A percentile compares a stretch with the other conserved stretches of the same genome.
Evolutionary conservation across 2,888 invertebrate species (phyloP).

Genomic region (Eubasilissa splendida): DNA sequence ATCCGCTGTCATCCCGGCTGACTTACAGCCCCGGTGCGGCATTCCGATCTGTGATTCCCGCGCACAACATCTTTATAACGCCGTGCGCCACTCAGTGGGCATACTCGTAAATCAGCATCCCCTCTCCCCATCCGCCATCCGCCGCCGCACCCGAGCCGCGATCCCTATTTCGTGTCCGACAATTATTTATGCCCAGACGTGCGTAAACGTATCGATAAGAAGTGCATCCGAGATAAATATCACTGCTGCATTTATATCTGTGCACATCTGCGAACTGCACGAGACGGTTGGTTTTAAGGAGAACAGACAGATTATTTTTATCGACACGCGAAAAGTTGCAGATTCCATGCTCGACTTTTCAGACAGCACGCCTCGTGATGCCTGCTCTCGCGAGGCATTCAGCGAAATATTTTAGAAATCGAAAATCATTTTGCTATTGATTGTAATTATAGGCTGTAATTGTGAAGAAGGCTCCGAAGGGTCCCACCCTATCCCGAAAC

Average conservation of each 20-base stretch:
- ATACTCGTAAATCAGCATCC: not conserved
- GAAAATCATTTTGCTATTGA: too few relatives aligned
- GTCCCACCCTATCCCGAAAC: too few relatives aligned
- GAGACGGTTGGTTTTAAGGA: not conserved
- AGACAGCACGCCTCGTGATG: too few relatives aligned
- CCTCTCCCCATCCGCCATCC: not conserved
- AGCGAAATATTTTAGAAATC: too few relatives aligned
- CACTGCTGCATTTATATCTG: not conserved
- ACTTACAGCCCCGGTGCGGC: not conserved
- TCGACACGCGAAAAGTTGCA: too few relatives aligned
- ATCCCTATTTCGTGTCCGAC: not conserved
- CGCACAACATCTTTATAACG: not conserved
- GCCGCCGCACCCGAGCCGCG: not conserved
- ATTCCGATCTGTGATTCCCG: not conserved
- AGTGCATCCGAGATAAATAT: slow-evolving; percentile 9
- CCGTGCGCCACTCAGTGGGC: not conserved
- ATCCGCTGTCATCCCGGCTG: not conserved
- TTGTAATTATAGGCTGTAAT: too few relatives aligned
- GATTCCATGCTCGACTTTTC: too few relatives aligned
- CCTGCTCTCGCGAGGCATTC: too few relatives aligned
- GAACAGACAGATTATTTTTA: too few relatives aligned
- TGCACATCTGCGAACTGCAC: not conserved
- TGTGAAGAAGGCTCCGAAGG: too few relatives aligned
- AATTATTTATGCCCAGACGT: slow-evolving; percentile 24
- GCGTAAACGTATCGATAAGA: slow-evolving; percentile 18